Evolutionary conservation across 2,797 vertebrate genomes (phyloP).

Genomic region (Linurgus olivaceus): DNA sequence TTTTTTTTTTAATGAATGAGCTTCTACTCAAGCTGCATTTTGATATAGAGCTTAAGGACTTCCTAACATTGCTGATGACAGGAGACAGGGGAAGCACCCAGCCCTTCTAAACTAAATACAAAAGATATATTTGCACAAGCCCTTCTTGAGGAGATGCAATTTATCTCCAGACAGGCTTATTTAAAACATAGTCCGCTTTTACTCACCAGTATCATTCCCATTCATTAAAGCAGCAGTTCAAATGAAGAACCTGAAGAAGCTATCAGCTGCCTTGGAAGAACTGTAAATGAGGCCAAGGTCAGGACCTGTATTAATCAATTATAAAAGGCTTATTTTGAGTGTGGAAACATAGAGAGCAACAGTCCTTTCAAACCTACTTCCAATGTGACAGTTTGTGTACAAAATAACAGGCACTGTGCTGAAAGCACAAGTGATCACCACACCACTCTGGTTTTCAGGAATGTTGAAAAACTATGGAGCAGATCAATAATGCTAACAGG

Average conservation of each 20-base stretch:
- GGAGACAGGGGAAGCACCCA: neutral
- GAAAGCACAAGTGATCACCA: neutral
- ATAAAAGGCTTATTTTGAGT: neutral
- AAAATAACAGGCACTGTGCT: neutral
- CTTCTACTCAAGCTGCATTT: neutral
- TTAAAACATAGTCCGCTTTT: neutral
- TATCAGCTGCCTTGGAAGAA: neutral
- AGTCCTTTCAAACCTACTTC: neutral
- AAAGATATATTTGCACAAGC: neutral
- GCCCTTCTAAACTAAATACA: neutral
- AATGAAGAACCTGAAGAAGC: neutral
- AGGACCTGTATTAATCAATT: neutral
- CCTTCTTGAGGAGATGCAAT: neutral
- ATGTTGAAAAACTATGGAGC: neutral
- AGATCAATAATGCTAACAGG: neutral
- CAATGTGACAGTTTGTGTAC: neutral
- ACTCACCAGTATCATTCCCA: neutral
- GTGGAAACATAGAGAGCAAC: neutral
- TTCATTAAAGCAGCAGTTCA: neutral
- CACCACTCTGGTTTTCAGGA: neutral
- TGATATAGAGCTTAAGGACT: neutral
- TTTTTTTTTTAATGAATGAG: neutral
- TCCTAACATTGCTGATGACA: neutral
- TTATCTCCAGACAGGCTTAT: neutral
- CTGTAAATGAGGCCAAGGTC: neutral